phyloP scores from a whole-genome alignment of 1,140 invertebrate genomes.

The Dolichoris vasculosae region DNA sequence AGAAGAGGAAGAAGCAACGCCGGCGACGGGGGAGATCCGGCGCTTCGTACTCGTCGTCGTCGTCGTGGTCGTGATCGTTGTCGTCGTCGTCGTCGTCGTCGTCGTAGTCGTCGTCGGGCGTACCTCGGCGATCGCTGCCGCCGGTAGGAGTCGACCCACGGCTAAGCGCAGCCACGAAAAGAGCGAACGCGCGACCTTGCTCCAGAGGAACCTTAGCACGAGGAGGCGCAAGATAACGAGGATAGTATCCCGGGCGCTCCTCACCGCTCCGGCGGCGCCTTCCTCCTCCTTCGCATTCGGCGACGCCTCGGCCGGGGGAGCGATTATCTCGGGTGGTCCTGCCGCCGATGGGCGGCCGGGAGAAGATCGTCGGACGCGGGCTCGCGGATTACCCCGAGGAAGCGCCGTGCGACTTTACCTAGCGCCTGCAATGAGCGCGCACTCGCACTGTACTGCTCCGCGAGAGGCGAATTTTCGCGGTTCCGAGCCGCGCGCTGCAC shows the following conservation, averaged over 20 bases:
- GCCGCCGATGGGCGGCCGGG: not conserved
- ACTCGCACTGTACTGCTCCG: slow-evolving; percentile 53
- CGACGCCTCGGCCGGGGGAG: not conserved
- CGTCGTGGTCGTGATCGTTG: not conserved
- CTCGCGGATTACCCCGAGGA: not conserved
- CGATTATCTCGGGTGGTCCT: slow-evolving; percentile 1
- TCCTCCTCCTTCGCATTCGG: slow-evolving; percentile 26
- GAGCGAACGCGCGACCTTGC: slow-evolving; percentile 18
- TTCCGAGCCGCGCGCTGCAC: slow-evolving; percentile 22
- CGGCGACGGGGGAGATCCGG: too few species aligned
- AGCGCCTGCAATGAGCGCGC: slow-evolving; percentile 47
- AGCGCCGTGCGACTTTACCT: slow-evolving; percentile 10
- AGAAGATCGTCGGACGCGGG: not conserved
- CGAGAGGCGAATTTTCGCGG: slow-evolving; percentile 53
- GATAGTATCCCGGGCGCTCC: not conserved
- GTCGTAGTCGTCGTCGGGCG: not conserved
- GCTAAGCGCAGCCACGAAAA: slow-evolving; percentile 26
- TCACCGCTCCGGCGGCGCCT: not conserved
- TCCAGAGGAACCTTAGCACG: slow-evolving; percentile 26
- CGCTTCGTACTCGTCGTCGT: not conserved
- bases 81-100: not conserved
- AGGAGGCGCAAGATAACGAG: slow-evolving; percentile 13
- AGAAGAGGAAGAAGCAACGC: too few species aligned
- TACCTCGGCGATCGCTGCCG: not conserved
- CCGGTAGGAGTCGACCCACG: not conserved